Evolutionary conservation across 1,140 invertebrate species (phyloP), one percentile per base, ranked within the genome.

Genomic region (Drosophila sechellia): DNA sequence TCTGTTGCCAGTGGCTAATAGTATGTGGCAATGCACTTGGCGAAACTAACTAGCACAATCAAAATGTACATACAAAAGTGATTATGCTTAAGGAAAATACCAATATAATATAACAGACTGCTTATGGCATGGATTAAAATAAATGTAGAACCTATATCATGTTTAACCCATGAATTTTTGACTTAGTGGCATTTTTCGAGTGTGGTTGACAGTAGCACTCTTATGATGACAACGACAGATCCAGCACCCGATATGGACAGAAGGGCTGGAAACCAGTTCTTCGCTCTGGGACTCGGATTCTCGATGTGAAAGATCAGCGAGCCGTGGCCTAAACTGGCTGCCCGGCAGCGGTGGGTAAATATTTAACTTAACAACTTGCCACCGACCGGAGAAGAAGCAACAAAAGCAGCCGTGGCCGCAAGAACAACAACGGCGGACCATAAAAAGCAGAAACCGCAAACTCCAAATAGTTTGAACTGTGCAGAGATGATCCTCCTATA

Each of bases 351-450:
- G 63, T 58, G 76, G 58, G 56, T 86, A 87, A 87, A 87, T 87
- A 87, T 87, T 87, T 87, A 79, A 87, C 63, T 86, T 86, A 79
- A 87, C 83, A 86, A 86, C 78, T 86, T 58, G 81, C 70, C 80
- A 76, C 72, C 77, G 50, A 74, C 77, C 53, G 73, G 58, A 69
- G 73, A 68, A 84, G 39, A 55, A 55, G 27, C 71, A 74, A 50
- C 58, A 74, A 37, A 74, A 40, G 43, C 71, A 64, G 37, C 63
- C 48, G 55, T 43, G 48, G 69, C 68, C 27, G 68, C 27, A 52
- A 69, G 43, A 61, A 34, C 56, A 54, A 15, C 71, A 35, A 35
- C 70, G 52, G n/a, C 35, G 50, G 43, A 60, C 81, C 83, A 87
- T 86, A 87, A 86, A 86, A 79, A 87, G 75, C 83, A 86, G 46